phyloP scores from a whole-genome alignment of 2,888 invertebrate genomes.

The Rosalia funebris region DNA sequence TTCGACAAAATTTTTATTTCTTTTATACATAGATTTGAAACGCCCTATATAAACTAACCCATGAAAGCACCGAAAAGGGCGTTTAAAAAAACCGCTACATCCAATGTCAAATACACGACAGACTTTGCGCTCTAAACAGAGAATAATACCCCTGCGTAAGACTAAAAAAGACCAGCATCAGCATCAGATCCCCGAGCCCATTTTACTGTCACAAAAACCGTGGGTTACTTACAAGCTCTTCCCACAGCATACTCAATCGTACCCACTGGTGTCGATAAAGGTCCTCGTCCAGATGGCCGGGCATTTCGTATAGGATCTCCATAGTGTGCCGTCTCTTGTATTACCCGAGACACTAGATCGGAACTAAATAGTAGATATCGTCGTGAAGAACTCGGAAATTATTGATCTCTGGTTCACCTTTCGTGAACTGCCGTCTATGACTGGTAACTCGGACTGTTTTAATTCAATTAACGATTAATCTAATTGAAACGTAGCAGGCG shows the following conservation, averaged over 20 bases:
- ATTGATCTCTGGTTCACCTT: not conserved
- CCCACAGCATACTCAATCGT: constrained; percentile 58
- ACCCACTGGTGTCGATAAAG: constrained; percentile 58
- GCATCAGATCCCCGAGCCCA: no score
- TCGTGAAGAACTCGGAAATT: not conserved
- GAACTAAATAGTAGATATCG: not conserved
- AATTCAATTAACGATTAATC: constrained; percentile 30
- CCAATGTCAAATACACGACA: no score
- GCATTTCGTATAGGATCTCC: constrained; percentile 53
- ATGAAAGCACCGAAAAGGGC: no score
- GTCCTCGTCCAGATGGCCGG: constrained; percentile 56
- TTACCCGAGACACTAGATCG: not conserved
- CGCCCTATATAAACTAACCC: no score
- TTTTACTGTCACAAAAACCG: no score
- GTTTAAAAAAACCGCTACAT: no score
- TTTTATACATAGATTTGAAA: no score
- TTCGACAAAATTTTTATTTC: no score
- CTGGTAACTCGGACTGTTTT: constrained; percentile 6
- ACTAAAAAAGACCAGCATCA: no score
- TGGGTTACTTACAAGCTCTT: no score
- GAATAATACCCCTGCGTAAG: no score
- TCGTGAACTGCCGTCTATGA: constrained; percentile 5
- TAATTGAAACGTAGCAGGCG: constrained; percentile 19
- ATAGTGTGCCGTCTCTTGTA: constrained; percentile 5
- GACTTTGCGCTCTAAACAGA: no score